Percentiles rank a stretch among this genome's conserved stretches.
These are phyloP conservation scores for Notarius lentiginosus DNA, from an alignment of 2,113 vertebrate genomes.

Conservation along the genomic window DNA sequence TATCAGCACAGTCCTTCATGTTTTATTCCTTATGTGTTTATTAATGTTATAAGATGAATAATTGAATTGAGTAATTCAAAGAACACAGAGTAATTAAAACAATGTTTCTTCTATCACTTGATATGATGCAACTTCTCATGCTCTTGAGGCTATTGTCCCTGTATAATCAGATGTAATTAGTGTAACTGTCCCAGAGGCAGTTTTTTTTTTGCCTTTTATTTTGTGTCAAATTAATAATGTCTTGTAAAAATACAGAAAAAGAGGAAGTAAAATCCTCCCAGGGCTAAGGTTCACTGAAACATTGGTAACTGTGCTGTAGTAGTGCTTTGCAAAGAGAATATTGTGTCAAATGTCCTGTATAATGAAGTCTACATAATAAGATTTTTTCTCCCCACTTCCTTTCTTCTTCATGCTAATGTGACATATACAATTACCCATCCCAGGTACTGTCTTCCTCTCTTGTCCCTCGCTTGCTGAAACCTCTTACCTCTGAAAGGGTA, in stretches of 20 bases:
- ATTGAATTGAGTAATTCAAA: conserved; percentile 4
- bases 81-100: conserved; percentile 16
- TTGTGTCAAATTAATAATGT: conserved; percentile 14
- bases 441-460: not conserved
- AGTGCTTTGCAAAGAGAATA: not conserved
- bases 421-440: not conserved
- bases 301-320: not conserved
- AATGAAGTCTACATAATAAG: not conserved
- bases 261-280: not conserved
- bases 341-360: not conserved
- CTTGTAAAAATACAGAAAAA: not conserved
- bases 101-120: not conserved
- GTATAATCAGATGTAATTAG: conserved; percentile 19
- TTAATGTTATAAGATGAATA: not conserved
- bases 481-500: not conserved
- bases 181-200: conserved; percentile 5
- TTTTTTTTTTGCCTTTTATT: not conserved
- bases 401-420: not conserved
- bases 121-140: conserved; percentile 5
- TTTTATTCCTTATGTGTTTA: not conserved
- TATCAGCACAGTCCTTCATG: not conserved
- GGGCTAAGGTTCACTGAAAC: not conserved
- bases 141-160: not conserved
- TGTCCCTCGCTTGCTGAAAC: not conserved
- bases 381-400: not conserved